A percentile compares a stretch with the other conserved stretches of the same genome.
These are phyloP conservation scores for Poliocrania exsul DNA, from an alignment of 2,797 vertebrate genomes.

Conservation along the genomic window DNA sequence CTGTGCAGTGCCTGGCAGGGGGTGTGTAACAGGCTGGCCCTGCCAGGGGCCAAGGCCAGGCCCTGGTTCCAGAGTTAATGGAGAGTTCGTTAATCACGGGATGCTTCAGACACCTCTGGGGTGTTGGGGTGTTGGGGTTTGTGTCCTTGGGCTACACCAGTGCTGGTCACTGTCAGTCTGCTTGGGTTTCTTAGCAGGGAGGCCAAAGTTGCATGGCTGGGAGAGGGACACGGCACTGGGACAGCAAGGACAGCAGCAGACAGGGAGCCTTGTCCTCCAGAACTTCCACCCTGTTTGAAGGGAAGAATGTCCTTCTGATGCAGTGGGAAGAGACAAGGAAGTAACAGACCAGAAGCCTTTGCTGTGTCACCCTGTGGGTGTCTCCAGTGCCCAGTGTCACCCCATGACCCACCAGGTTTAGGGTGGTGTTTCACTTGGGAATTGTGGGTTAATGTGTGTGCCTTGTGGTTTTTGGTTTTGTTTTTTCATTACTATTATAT, in stretches of 20 bases:
- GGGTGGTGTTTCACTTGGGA: neutral
- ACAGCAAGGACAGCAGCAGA: neutral
- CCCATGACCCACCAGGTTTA: neutral
- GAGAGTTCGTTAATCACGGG: neutral
- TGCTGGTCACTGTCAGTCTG: neutral
- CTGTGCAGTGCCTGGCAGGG: neutral
- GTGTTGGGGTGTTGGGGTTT: no score
- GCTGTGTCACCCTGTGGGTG: neutral
- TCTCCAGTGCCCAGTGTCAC: neutral
- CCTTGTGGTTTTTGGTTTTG: neutral
- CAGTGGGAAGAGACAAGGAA: neutral
- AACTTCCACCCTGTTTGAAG: neutral
- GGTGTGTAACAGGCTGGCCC: neutral
- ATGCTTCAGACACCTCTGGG: neutral
- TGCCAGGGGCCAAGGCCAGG: neutral
- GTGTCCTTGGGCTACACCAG: neutral
- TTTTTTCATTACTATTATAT: neutral
- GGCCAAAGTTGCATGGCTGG: neutral
- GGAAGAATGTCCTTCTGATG: neutral
- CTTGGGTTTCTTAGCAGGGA: neutral
- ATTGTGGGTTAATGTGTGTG: neutral
- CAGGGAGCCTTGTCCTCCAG: neutral
- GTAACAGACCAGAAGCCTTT: neutral
- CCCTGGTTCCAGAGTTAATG: fast-evolving
- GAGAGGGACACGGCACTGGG: neutral